Evolutionary conservation across 2,888 invertebrate species (phyloP), one percentile per base, ranked within the genome.

Genomic region (Latheticus oryzae): DNA sequence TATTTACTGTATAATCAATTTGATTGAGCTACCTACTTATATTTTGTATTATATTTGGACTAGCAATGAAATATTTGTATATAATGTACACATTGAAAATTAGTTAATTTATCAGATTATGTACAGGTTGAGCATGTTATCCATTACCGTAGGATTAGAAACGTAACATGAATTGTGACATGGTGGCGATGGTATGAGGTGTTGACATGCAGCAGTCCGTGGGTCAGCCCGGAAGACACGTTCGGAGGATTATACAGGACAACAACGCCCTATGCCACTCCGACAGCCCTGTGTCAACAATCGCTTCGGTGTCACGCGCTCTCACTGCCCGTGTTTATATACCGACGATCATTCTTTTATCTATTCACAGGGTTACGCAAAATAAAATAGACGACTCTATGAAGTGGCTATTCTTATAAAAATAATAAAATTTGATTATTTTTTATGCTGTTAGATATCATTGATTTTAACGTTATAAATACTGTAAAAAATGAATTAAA

Each of bases 141-240:
- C 33, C 33, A 35, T 48, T 40, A 48, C 48, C 28, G 40, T 5
- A 3, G 50, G 45, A 50, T 42, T 35, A 57, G 50, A 33, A 47
- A 23, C 43, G 51, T 43, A 43, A 57, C 42, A 57, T 47, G 42
- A 53, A 58, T 35, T 66, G 65, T 73, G 73, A 72, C 73, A 73
- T 73, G 69, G 65, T 71, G 73, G 69, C 70, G 64, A 68, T 66
- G 69, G 72, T 69, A 65, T 67, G 66, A 63, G 67, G 66, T 74
- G 70, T 74, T 75, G 74, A 73, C 74, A 74, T 72, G 65, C 68
- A 67, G 68, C 68, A 72, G 75, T 72, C 74, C 74, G 66, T 70
- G 73, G 72, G 73, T 73, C 73, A 73, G 70, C 69, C 69, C 66
- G 64, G 69, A 72, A 71, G 73, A 75, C 75, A 76, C 75, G 75